These are phyloP conservation scores for Burhinus bistriatus DNA, from an alignment of 2,113 vertebrate genomes.

Conservation along the genomic window DNA sequence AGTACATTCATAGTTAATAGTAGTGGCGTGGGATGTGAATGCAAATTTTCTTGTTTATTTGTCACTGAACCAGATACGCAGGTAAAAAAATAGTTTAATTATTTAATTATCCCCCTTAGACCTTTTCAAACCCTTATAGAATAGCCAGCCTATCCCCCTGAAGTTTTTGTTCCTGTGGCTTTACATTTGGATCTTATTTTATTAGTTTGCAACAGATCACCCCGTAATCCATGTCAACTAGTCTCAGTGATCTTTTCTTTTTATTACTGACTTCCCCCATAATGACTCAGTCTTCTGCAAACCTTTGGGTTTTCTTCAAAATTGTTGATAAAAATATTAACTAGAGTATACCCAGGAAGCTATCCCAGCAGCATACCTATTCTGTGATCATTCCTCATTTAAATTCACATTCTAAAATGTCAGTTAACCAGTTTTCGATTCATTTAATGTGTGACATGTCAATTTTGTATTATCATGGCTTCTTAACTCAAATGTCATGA, in stretches of 20 bases:
- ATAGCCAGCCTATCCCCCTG: background rate
- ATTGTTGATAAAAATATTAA: background rate
- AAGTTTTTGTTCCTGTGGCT: background rate
- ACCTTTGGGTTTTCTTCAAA: background rate
- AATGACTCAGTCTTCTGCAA: background rate
- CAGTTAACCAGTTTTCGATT: slow-evolving; percentile 24
- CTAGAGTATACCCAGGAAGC: background rate
- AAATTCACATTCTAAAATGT: slow-evolving; percentile 44
- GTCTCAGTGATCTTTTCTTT: background rate
- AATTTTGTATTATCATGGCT: slow-evolving; percentile 22
- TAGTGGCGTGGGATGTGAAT: background rate
- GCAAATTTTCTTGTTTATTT: slow-evolving; percentile 18
- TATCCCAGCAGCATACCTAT: background rate
- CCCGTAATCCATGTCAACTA: background rate
- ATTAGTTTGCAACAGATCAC: background rate
- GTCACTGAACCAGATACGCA: background rate
- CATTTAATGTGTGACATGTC: background rate
- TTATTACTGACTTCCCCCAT: background rate
- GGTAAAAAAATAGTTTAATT: background rate
- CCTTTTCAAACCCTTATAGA: background rate
- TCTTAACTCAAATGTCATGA: slow-evolving; percentile 26
- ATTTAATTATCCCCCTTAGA: background rate
- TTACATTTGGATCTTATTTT: background rate
- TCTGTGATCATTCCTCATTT: slow-evolving; percentile 1
- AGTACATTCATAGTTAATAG: background rate